Evolutionary conservation across 2,797 vertebrate genomes (phyloP).

Genomic region (Artibeus jamaicensis): DNA sequence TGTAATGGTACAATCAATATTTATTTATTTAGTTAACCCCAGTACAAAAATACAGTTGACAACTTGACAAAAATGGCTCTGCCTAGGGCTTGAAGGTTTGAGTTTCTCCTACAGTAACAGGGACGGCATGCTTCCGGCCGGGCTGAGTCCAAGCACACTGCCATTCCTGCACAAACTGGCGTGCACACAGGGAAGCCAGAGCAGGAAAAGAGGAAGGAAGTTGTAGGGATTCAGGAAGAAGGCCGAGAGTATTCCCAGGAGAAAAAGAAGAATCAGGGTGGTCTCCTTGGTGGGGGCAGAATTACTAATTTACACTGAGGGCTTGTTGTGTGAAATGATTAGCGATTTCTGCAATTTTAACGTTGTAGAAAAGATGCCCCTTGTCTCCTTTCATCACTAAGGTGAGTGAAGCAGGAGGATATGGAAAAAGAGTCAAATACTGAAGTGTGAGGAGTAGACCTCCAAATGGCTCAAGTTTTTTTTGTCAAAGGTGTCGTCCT

Average conservation of each 20-base stretch:
- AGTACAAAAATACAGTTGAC: slow-evolving; percentile 87
- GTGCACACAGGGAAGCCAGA: slow-evolving; percentile 28
- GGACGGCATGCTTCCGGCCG: slow-evolving; percentile 59
- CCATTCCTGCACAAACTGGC: background rate
- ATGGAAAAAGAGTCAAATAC: slow-evolving; percentile 45
- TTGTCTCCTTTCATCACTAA: slow-evolving; percentile 30
- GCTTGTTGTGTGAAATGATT: background rate
- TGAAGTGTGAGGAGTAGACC: slow-evolving; percentile 6
- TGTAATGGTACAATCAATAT: slow-evolving; percentile 60
- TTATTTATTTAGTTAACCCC: slow-evolving; percentile 71
- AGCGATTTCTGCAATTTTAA: slow-evolving; percentile 27
- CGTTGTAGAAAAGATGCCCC: slow-evolving; percentile 44
- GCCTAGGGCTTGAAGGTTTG: slow-evolving; percentile 63
- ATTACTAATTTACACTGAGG: background rate
- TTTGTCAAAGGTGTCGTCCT: slow-evolving; percentile 36
- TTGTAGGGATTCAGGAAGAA: slow-evolving; percentile 1
- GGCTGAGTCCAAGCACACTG: slow-evolving; percentile 15
- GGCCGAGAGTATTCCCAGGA: slow-evolving; percentile 30
- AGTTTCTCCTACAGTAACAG: slow-evolving; percentile 28
- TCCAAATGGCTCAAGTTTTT: slow-evolving; percentile 58
- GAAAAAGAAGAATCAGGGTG: background rate
- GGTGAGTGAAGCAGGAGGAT: background rate
- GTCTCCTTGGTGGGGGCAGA: background rate
- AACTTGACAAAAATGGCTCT: slow-evolving; percentile 81
- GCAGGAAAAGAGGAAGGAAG: background rate